Evolutionary conservation across 2,797 vertebrate species (phyloP).

Genomic region (Moxostoma hubbsi): DNA sequence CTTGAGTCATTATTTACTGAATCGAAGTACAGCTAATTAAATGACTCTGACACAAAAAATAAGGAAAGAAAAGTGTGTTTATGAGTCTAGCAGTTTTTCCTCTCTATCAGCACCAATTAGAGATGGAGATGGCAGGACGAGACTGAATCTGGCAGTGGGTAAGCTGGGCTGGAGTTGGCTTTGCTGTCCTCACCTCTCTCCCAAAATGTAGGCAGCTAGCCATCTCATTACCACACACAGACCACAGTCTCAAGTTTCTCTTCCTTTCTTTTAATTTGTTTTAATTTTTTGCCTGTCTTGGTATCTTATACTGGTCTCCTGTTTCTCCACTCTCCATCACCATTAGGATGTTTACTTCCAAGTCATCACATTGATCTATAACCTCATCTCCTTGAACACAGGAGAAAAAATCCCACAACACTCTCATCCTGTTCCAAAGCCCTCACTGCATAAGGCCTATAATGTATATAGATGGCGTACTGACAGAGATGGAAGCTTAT

Average conservation of each 20-base stretch:
- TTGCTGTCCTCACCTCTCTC: constrained; percentile 56
- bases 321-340: constrained; percentile 19
- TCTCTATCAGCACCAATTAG: constrained; percentile 76
- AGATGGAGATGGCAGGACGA: constrained; percentile 70
- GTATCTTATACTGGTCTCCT: constrained; percentile 31
- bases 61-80: constrained; percentile 16
- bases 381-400: constrained; percentile 2
- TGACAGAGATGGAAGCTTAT: too few relatives aligned
- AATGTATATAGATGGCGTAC: too few relatives aligned
- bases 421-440: too few relatives aligned
- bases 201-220: constrained; percentile 64
- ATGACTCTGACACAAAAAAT: constrained; percentile 36
- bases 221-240: constrained; percentile 70
- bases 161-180: constrained; percentile 64
- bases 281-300: constrained; percentile 18
- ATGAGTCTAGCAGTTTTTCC: constrained; percentile 47
- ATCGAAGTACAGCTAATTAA: constrained; percentile 51
- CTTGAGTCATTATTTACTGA: constrained; percentile 54
- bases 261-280: constrained; percentile 26
- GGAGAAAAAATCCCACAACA: neutral
- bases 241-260: constrained; percentile 30
- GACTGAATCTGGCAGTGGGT: constrained; percentile 52
- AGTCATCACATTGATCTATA: neutral
- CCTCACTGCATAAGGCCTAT: too few relatives aligned
- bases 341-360: neutral